Evolutionary conservation across 2,888 invertebrate genomes (phyloP).

Genomic region (Yponomeuta plumbellus): DNA sequence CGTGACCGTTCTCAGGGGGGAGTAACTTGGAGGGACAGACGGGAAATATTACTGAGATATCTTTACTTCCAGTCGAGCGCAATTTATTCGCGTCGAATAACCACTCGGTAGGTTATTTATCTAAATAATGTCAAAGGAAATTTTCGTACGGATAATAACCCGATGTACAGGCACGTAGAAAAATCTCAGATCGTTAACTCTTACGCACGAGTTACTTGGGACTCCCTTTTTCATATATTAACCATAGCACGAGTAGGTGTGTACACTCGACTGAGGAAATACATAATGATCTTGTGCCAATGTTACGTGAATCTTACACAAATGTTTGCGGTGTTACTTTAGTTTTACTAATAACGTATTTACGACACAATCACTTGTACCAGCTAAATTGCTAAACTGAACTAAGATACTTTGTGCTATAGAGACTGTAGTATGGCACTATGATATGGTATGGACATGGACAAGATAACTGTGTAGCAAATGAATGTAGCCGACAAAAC

Average conservation of each 20-base stretch:
- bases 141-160: not conserved
- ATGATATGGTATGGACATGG: no score
- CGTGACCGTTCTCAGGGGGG: not conserved
- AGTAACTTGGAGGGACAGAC: not conserved
- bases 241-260: not conserved
- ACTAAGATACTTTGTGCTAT: no score
- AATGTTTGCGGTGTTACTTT: no score
- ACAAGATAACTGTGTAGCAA: no score
- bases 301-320: no score
- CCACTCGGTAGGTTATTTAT: not conserved
- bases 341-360: no score
- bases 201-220: slow-evolving; percentile 4
- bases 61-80: not conserved
- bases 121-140: not conserved
- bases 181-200: slow-evolving; percentile 11
- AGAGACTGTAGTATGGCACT: no score
- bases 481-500: no score
- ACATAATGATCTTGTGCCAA: not conserved
- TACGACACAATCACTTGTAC: no score
- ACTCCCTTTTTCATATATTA: slow-evolving; percentile 6
- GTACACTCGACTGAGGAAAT: not conserved
- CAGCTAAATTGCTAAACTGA: no score
- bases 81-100: not conserved
- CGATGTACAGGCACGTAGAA: not conserved
- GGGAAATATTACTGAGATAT: not conserved